These are phyloP conservation scores for Oligia latruncula DNA, from an alignment of 2,888 invertebrate genomes.

Conservation along the genomic window DNA sequence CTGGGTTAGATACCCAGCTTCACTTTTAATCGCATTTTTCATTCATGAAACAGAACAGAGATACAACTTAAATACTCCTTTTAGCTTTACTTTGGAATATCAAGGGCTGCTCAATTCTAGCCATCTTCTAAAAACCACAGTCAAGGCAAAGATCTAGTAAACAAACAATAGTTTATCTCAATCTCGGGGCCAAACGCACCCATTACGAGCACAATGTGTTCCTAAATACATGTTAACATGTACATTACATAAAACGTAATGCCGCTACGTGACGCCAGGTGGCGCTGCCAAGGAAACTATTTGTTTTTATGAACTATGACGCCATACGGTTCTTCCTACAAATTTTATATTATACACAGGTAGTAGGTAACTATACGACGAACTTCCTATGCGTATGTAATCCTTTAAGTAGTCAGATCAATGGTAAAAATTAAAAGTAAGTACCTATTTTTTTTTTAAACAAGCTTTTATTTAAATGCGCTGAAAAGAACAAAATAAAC, in stretches of 20 bases:
- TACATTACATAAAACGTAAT: slow-evolving; percentile 59
- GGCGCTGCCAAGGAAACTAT: slow-evolving; percentile 58
- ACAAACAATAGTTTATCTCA: slow-evolving; percentile 60
- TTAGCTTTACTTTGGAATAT: neutral
- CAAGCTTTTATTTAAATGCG: too few relatives aligned
- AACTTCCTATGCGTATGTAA: neutral
- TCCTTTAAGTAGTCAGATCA: neutral
- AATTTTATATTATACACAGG: slow-evolving; percentile 16
- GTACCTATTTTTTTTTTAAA: too few relatives aligned
- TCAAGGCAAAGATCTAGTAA: slow-evolving; percentile 47
- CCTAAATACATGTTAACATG: slow-evolving; percentile 59
- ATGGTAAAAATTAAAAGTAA: too few relatives aligned
- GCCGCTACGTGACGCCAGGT: slow-evolving; percentile 61
- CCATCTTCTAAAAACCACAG: slow-evolving; percentile 6
- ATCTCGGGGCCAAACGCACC: slow-evolving; percentile 56
- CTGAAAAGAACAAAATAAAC: too few relatives aligned
- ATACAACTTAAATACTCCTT: neutral
- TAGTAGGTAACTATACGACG: neutral
- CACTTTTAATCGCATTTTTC: neutral
- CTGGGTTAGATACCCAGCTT: neutral
- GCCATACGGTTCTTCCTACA: slow-evolving; percentile 34
- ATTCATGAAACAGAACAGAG: neutral
- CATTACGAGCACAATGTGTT: slow-evolving; percentile 56
- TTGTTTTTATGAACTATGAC: slow-evolving; percentile 49
- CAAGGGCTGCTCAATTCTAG: neutral